Percentiles rank a stretch among this genome's conserved stretches.
phyloP scores from a whole-genome alignment of 35 echinoderm and acorn worm genomes.

The Heliocidaris erythrogramma region DNA sequence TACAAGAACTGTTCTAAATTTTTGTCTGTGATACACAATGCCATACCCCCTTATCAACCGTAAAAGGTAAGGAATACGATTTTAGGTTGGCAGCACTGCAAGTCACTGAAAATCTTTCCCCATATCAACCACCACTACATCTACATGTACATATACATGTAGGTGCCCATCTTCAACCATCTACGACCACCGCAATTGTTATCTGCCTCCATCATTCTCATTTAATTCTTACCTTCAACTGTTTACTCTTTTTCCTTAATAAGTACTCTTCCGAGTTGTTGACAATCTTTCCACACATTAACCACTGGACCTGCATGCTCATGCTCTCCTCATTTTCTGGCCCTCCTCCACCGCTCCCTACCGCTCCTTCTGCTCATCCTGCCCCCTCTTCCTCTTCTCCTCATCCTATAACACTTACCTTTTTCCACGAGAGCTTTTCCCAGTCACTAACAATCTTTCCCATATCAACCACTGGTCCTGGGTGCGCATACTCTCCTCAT shows the following conservation, averaged over 20 bases:
- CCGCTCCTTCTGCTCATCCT: constrained; percentile 26
- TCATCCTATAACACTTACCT: constrained; percentile 56
- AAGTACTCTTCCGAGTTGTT: constrained; percentile 98
- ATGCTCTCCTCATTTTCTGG: constrained; percentile 59
- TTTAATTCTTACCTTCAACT: neutral
- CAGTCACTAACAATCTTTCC: constrained; percentile 92
- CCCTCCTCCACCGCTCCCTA: constrained; percentile 21
- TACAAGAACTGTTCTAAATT: too few species aligned
- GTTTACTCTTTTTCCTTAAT: too few species aligned
- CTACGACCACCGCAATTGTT: neutral
- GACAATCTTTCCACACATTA: constrained; percentile 98
- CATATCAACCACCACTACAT: constrained; percentile 91
- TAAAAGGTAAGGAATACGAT: too few species aligned
- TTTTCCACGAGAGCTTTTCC: constrained; percentile 83
- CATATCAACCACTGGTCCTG: constrained; percentile 92
- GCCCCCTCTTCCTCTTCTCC: neutral
- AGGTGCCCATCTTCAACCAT: neutral
- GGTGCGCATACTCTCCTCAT: constrained; percentile 57
- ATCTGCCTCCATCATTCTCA: constrained; percentile 1
- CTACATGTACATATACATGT: constrained; percentile 55
- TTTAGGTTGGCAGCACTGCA: too few species aligned
- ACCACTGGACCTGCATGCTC: constrained; percentile 85
- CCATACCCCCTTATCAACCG: too few species aligned
- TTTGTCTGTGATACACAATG: too few species aligned
- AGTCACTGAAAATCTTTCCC: constrained; percentile 91